Percentiles rank a stretch among this genome's conserved stretches.
Conservation (phyloP, 2,113 vertebrate genomes). For the Mugil cephalus region DNA sequence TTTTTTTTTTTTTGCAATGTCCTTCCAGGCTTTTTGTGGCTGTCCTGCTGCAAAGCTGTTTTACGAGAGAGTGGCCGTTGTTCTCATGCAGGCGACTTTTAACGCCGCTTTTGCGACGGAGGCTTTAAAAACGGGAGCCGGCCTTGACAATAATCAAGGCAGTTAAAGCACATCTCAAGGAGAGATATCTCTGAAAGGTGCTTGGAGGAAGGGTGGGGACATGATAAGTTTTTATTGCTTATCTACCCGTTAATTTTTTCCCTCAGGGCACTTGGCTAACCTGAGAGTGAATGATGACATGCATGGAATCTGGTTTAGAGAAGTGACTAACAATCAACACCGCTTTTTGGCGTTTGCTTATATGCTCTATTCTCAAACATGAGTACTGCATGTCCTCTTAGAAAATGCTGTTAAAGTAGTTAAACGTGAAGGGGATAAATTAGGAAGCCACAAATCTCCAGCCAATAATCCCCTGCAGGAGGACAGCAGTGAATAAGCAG, state of each 20-base stretch:
- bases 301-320: too few relatives aligned
- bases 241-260: slow-evolving; percentile 14
- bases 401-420: slow-evolving; percentile 2
- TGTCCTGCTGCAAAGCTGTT: slow-evolving; percentile 53
- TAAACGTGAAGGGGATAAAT: slow-evolving; percentile 30
- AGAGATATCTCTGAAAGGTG: slow-evolving; percentile 35
- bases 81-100: slow-evolving; percentile 49
- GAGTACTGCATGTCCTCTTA: neutral
- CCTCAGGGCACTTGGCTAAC: neutral
- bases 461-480: slow-evolving; percentile 44
- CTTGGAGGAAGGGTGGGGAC: slow-evolving; percentile 10
- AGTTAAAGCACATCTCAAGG: slow-evolving; percentile 30
- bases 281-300: neutral
- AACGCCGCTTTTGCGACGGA: slow-evolving; percentile 57
- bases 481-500: slow-evolving; percentile 46
- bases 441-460: slow-evolving; percentile 26
- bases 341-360: too few relatives aligned
- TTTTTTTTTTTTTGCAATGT: slow-evolving; percentile 42
- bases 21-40: slow-evolving; percentile 48
- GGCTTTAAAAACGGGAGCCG: slow-evolving; percentile 58
- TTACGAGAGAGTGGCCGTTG: slow-evolving; percentile 61
- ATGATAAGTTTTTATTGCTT: neutral
- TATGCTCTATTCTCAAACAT: neutral
- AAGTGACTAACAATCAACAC: too few relatives aligned
- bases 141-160: slow-evolving; percentile 47